Evolutionary conservation across 1,140 invertebrate species (phyloP).

Genomic region (Orius laevigatus): DNA sequence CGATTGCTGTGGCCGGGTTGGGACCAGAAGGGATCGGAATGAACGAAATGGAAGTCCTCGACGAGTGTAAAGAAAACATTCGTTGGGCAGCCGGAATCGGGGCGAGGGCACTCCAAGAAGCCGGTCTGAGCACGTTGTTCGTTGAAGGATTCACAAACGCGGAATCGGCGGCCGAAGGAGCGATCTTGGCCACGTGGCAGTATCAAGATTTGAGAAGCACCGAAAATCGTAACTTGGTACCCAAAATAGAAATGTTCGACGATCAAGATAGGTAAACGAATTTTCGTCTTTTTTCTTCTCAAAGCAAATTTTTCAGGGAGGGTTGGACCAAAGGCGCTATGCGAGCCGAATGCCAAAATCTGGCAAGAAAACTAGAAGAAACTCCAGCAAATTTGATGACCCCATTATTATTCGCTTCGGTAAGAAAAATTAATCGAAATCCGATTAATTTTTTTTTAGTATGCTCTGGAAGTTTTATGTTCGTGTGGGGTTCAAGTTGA

Average conservation of each 20-base stretch:
- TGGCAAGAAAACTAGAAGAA: conserved; percentile 62
- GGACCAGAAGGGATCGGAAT: conserved; percentile 43
- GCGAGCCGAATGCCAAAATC: conserved; percentile 67
- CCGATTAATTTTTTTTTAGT: conserved; percentile 25
- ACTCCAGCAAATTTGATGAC: conserved; percentile 73
- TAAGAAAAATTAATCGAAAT: not conserved
- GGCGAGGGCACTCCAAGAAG: conserved; percentile 35
- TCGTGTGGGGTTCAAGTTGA: conserved; percentile 23
- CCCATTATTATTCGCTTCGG: conserved; percentile 59
- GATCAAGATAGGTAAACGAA: conserved; percentile 18
- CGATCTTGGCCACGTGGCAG: conserved; percentile 38
- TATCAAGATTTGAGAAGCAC: conserved; percentile 49
- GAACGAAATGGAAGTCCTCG: conserved; percentile 44
- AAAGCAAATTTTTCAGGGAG: conserved; percentile 23
- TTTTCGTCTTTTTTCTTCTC: too few species aligned
- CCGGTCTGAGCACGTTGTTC: conserved; percentile 33
- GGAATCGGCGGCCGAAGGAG: conserved; percentile 58
- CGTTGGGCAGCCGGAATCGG: conserved; percentile 39
- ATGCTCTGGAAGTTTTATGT: conserved; percentile 20
- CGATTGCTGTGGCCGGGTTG: conserved; percentile 48
- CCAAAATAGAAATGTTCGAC: conserved; percentile 33
- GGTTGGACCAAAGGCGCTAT: conserved; percentile 52
- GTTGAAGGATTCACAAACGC: conserved; percentile 53
- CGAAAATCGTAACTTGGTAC: conserved; percentile 33
- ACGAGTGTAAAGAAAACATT: conserved; percentile 50